Conservation (phyloP, 2,888 invertebrate genomes). For the Cactoblastis cactorum region DNA sequence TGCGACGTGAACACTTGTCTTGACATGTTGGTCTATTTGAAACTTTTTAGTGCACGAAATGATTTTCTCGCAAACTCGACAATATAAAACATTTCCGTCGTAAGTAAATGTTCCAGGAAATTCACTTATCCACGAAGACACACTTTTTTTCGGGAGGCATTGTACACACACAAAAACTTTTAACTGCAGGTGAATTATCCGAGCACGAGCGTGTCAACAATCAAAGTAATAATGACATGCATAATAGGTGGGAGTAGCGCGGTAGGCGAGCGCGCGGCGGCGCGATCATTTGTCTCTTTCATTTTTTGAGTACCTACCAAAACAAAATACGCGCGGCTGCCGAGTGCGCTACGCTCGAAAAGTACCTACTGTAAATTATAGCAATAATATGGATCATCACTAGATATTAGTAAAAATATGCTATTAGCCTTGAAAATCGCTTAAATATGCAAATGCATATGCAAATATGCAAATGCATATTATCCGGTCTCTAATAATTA, state of each 20-base stretch:
- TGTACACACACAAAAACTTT: too few relatives aligned
- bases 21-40: slow-evolving; percentile 17
- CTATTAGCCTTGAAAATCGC: too few relatives aligned
- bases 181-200: too few relatives aligned
- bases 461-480: neutral
- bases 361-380: too few relatives aligned
- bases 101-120: slow-evolving; percentile 1
- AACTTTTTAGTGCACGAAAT: slow-evolving; percentile 13
- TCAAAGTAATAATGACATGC: too few relatives aligned
- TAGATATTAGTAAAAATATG: too few relatives aligned
- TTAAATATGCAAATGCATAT: neutral
- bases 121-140: slow-evolving; percentile 15
- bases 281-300: neutral
- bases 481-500: too few relatives aligned
- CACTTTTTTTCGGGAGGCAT: slow-evolving; percentile 15
- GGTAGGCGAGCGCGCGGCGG: neutral
- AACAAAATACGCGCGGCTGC: neutral
- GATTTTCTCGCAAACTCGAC: too few relatives aligned
- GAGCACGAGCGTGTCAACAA: too few relatives aligned
- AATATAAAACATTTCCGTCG: too few relatives aligned
- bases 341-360: too few relatives aligned
- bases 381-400: too few relatives aligned
- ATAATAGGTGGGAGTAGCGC: neutral
- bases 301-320: neutral
- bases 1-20: slow-evolving; percentile 10